Evolutionary conservation across 2,888 invertebrate species (phyloP).

Genomic region (Anoncus sp.): DNA sequence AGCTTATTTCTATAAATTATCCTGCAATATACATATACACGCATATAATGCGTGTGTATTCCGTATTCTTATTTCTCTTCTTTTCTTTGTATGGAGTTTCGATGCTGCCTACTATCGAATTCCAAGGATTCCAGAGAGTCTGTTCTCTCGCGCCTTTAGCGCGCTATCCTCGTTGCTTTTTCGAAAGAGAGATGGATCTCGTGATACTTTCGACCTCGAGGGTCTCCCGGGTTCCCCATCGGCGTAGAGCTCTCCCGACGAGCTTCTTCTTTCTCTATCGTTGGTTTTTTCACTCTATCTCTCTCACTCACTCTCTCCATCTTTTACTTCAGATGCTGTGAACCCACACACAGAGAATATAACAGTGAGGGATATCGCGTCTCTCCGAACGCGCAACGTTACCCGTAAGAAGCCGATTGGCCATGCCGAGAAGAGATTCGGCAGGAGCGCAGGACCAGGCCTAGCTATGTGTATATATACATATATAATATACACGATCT

Average conservation of each 20-base stretch:
- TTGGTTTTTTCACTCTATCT: conserved; percentile 14
- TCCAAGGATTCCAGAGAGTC: conserved; percentile 59
- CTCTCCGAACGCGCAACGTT: conserved; percentile 46
- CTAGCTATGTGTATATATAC: neutral
- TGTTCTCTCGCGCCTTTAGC: conserved; percentile 47
- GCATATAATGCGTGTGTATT: no score
- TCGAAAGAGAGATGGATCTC: conserved; percentile 50
- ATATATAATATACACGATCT: conserved; percentile 13
- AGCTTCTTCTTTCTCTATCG: conserved; percentile 13
- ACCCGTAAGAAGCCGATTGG: conserved; percentile 53
- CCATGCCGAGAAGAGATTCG: conserved; percentile 43
- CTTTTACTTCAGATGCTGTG: conserved; percentile 29
- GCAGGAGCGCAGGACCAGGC: conserved; percentile 52
- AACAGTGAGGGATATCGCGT: conserved; percentile 32
- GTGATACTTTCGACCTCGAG: conserved; percentile 62
- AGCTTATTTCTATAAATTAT: neutral
- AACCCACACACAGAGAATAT: conserved; percentile 23
- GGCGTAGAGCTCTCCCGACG: conserved; percentile 22
- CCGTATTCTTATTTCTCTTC: conserved; percentile 32
- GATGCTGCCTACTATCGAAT: conserved; percentile 59
- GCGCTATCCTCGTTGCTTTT: conserved; percentile 30
- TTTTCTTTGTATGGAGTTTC: conserved; percentile 60
- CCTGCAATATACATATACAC: conserved; percentile 7
- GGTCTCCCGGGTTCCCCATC: conserved; percentile 51
- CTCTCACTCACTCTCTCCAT: neutral